Evolutionary conservation across 30 jellyfish, hydroid and myxozoan species (phyloP), one percentile per base, ranked within the genome.

Genomic region (Mastigias papua): DNA sequence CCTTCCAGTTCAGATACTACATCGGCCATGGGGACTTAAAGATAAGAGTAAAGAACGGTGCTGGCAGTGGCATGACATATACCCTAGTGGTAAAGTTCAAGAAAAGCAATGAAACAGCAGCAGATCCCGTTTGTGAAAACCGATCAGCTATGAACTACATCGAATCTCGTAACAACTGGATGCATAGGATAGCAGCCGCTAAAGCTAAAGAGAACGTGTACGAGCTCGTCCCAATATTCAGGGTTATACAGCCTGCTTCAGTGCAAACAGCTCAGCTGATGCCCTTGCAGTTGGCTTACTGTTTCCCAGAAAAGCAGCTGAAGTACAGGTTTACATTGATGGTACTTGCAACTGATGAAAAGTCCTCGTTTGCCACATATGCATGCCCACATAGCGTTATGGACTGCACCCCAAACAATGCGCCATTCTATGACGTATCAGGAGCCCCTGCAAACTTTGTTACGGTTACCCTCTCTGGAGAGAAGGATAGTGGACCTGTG

Each of bases 361-460:
- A 73, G 3, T 86, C 95, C 16, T 90, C 90, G 29, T 86, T 86
- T 62, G 95, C 90, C 20, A 86, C 95, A 9, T 86, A 86, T 49
- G 95, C 89, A 19, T 86, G 95, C 67, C 76, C 95, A 19, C 35
- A 37, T 11, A 68, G 84, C 69, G 71, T 68, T 10, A 26, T 42
- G 23, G 66, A 50, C 25, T 74, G 90, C 69, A 25, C 25, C 13
- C 67, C 90, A 1, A 42, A 71, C 20, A 74, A 23, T 21, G 90
- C 95, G 0, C 89, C 89, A 23, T 86, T 74, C 72, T 63, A 86
- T 23, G 95, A 86, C 84, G 29, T 76, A 1, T 57, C 90, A 19
- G 95, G 95, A 28, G 58, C 85, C 32, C 84, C 90, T 1, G 84
- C 79, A 5, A 86, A 86, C 75, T 20, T 75, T 20, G 90, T 86